A percentile compares a stretch with the other conserved stretches of the same genome.
phyloP scores from a whole-genome alignment of 2,888 invertebrate genomes.

The Euphydryas editha region DNA sequence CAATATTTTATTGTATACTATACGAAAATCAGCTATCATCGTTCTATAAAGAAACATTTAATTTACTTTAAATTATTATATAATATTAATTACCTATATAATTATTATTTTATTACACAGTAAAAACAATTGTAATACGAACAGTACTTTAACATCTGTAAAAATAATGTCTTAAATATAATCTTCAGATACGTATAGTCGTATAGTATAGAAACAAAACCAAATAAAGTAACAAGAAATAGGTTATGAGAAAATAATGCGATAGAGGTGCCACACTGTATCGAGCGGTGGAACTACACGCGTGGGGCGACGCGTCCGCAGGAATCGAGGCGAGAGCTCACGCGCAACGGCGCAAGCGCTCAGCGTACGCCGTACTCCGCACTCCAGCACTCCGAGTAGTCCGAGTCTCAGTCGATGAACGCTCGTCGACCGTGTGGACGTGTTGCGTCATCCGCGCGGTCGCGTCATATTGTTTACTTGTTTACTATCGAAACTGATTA shows the following conservation, averaged over 20 bases:
- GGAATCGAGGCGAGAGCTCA: slow-evolving; percentile 34
- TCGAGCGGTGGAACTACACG: slow-evolving; percentile 54
- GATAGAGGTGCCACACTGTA: slow-evolving; percentile 61
- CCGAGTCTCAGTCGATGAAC: slow-evolving; percentile 49
- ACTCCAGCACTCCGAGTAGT: too few relatives aligned
- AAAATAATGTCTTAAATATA: background rate
- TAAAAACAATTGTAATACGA: background rate
- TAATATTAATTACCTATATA: too few relatives aligned
- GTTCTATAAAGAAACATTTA: too few relatives aligned
- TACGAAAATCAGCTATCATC: too few relatives aligned
- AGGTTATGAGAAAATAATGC: slow-evolving; percentile 43
- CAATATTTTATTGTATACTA: too few relatives aligned
- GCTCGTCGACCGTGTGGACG: slow-evolving; percentile 45
- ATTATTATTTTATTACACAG: too few relatives aligned
- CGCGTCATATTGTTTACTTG: slow-evolving; percentile 56
- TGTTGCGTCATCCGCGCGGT: slow-evolving; percentile 51
- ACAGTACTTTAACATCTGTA: background rate
- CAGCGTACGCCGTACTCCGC: slow-evolving; percentile 45
- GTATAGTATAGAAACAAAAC: background rate
- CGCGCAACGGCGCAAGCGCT: slow-evolving; percentile 43
- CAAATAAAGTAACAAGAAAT: background rate
- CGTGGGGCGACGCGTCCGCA: slow-evolving; percentile 44
- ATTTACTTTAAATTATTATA: too few relatives aligned
- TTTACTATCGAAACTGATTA: slow-evolving; percentile 64
- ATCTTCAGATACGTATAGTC: background rate